Percentiles rank a stretch among this genome's conserved stretches.
These are phyloP conservation scores for Campylomormyrus tamandua DNA, from an alignment of 2,113 vertebrate genomes.

Conservation along the genomic window DNA sequence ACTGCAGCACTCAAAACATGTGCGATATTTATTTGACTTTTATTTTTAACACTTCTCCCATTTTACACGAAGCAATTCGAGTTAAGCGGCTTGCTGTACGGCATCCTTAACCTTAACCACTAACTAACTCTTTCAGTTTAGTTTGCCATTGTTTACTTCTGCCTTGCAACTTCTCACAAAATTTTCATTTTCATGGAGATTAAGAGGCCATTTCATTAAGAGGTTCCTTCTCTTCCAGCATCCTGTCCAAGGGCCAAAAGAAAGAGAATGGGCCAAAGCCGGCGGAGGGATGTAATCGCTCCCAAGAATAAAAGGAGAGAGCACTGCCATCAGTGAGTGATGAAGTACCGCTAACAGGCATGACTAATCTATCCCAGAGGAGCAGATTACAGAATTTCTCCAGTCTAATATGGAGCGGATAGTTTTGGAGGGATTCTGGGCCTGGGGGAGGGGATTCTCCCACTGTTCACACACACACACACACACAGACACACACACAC, in stretches of 20 bases:
- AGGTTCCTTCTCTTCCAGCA: not conserved
- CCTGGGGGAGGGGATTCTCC: not conserved
- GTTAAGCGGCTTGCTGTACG: not conserved
- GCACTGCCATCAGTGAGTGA: not conserved
- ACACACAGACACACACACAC: not conserved
- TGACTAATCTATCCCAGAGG: constrained; percentile 6
- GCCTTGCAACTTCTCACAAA: not conserved
- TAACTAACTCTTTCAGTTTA: not conserved
- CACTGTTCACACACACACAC: not conserved
- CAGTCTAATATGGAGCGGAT: not conserved
- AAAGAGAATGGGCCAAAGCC: not conserved
- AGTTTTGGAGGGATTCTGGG: not conserved
- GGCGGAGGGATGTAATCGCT: not conserved
- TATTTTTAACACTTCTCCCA: not conserved
- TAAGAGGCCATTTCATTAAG: not conserved
- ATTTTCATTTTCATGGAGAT: not conserved
- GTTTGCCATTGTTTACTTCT: not conserved
- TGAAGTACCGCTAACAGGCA: not conserved
- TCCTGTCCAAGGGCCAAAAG: not conserved
- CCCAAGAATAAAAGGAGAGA: not conserved
- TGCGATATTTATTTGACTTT: not conserved
- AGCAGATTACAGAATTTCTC: constrained; percentile 4
- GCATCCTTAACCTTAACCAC: not conserved
- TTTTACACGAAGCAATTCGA: not conserved
- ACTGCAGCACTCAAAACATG: not conserved